Evolutionary conservation across 2,797 vertebrate species (phyloP), one percentile per base, ranked within the genome.

Genomic region (Babyrousa celebensis): DNA sequence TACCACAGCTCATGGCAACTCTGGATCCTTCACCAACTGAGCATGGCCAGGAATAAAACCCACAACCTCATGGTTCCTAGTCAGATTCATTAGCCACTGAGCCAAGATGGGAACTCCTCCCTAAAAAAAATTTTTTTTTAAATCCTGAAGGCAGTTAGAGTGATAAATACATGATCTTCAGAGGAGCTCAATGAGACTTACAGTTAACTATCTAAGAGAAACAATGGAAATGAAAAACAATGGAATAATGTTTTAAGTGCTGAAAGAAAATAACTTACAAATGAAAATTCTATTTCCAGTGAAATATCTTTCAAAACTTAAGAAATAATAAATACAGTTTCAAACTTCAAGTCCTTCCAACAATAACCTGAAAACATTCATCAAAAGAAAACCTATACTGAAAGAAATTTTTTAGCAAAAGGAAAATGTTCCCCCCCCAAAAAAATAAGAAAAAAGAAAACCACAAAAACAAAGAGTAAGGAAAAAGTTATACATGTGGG

Each of bases 251-350:
- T 82, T 74, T 60, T 62, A 54, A 83, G 70, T n/a, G 12, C 40
- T 43, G 4, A 77, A 63, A 85, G 32, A 65, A 88, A 77, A 62
- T 25, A 90, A 52, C 6, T 70, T 82, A 95, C 54, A 91, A 48
- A 48, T 48, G 43, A 48, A 48, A 48, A 48, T 48, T 48, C 43
- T 48, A 48, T 10, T 82, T 88, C 56, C 92, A 72, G 43, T 48
- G 4, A 48, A 48, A 5, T 48, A 5, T 48, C 43, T 48, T 48
- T 48, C 43, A 48, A 48, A 75, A 43, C 32, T 58, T 20, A 88
- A 87, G 40, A 43, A n/a, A 72, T 54, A 93, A 82, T 88, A 63
- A 21, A 93, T 67, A 85, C 5, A 48, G 54, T 32, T 74, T 65
- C 58, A 82, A 58, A 88, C 12, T 58, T 40, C 77, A 75, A 67